Conservation (phyloP, 2,113 vertebrate genomes). For the Pluvianellus socialis region DNA sequence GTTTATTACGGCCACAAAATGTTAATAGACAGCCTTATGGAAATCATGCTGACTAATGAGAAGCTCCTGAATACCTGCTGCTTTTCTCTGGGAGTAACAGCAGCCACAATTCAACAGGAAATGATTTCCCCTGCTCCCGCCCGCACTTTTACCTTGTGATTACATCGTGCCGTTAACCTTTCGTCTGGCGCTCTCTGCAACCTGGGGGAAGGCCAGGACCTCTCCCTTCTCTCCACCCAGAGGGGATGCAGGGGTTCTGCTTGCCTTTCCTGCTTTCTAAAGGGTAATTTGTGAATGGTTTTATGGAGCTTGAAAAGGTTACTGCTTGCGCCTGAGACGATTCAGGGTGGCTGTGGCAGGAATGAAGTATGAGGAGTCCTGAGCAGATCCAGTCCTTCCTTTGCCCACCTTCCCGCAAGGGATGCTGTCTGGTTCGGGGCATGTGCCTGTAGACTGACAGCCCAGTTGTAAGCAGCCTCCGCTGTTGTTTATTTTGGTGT, state of each 20-base stretch:
- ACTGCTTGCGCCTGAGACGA: not conserved
- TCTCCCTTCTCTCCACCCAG: not conserved
- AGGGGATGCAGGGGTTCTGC: not conserved
- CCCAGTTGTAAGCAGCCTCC: not conserved
- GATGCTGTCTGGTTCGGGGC: not conserved
- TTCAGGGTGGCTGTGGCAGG: not conserved
- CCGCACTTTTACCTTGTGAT: not conserved
- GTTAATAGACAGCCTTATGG: constrained; percentile 49
- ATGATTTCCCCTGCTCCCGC: not conserved
- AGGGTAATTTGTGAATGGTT: constrained; percentile 29
- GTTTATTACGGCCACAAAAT: constrained; percentile 53
- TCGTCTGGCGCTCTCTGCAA: not conserved
- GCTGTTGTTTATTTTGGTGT: not conserved
- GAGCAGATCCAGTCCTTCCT: not conserved
- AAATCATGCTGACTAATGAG: constrained; percentile 58
- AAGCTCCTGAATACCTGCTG: constrained; percentile 31
- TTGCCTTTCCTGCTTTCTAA: constrained; percentile 2
- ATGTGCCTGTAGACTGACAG: not conserved
- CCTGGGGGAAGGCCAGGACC: constrained; percentile 1
- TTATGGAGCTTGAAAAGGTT: constrained; percentile 57
- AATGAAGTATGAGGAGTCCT: not conserved
- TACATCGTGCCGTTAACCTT: constrained; percentile 34
- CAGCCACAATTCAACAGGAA: constrained; percentile 7
- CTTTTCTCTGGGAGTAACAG: constrained; percentile 21
- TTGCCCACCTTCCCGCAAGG: not conserved